Evolutionary conservation across 2,888 invertebrate genomes (phyloP), one percentile per base, ranked within the genome.

Genomic region (Nomada fabriciana): DNA sequence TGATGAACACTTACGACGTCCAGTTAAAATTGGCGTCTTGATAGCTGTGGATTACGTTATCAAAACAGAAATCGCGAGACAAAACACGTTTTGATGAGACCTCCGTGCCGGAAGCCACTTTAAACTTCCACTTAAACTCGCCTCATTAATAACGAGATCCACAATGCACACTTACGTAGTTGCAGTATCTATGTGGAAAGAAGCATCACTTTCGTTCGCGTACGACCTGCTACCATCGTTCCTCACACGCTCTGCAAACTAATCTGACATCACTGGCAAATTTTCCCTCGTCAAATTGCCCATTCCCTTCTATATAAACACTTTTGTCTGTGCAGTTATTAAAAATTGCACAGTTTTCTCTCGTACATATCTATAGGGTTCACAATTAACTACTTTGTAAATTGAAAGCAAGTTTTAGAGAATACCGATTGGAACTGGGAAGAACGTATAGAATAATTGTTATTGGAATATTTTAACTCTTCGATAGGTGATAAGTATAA

Each of bases 1-100:
- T 76, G 70, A 82, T 60, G 69, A 64, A 25, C 60, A 76, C 52
- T 82, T 81, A 57, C 70, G 42, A 47, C 47, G 68, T 55, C 36
- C 13, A 42, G 67, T 10, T 61, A 42, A 29, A 83, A 73, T 73
- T 76, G 52, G 53, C 47, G n/a, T n/a, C 43, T 64, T 29, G 64
- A 20, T 47, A 53, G 55, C 29, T 10, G 23, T 29, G 11, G 23
- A 15, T 55, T n/a, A 42, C 2, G 3, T 61, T 82, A 82, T 77
- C 82, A 29, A 25, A 25, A n/a, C 52, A 53, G 53, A 69, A 53
- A 82, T 83, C 82, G n/a, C 47, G 43, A 52, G 15, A 70, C 67
- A 57, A 76, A 61, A 29, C 64, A 64, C 25, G 29, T 11, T 25
- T 20, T 52, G 20, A 59, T n/a, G 67, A 15, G 13, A 61, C 7